Evolutionary conservation across 2,888 invertebrate species (phyloP).

Genomic region (Aproaerema taeniolella): DNA sequence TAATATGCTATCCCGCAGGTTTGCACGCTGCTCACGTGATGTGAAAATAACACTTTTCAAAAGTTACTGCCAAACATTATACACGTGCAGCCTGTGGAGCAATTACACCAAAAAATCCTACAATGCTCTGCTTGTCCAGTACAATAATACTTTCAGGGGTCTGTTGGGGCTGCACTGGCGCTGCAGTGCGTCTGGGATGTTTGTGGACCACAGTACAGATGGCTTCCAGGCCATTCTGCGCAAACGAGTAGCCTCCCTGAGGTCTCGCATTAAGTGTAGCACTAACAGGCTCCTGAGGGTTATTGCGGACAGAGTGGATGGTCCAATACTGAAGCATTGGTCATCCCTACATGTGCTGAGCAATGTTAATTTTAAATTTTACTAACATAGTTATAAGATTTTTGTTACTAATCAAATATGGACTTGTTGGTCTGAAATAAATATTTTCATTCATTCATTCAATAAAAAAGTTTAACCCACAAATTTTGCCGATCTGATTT

Average conservation of each 20-base stretch:
- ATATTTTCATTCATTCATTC: too few relatives aligned
- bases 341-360: not conserved
- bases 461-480: too few relatives aligned
- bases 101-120: not conserved
- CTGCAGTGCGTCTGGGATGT: too few relatives aligned
- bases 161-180: slow-evolving; percentile 4
- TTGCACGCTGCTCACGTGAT: not conserved
- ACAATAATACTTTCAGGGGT: slow-evolving; percentile 2
- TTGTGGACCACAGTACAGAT: too few relatives aligned
- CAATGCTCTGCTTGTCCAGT: not conserved
- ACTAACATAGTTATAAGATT: not conserved
- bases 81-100: slow-evolving; percentile 5
- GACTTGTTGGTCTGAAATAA: too few relatives aligned
- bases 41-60: slow-evolving; percentile 1
- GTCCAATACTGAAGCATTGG: not conserved
- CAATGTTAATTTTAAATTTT: too few relatives aligned
- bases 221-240: not conserved
- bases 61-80: not conserved
- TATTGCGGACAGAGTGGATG: not conserved
- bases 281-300: not conserved
- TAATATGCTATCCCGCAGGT: not conserved
- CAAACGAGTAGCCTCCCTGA: not conserved
- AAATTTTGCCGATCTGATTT: too few relatives aligned
- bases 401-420: too few relatives aligned
- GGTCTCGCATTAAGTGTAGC: not conserved